Evolutionary conservation across 2,888 invertebrate genomes (phyloP).

Genomic region (Eilema sororculum): DNA sequence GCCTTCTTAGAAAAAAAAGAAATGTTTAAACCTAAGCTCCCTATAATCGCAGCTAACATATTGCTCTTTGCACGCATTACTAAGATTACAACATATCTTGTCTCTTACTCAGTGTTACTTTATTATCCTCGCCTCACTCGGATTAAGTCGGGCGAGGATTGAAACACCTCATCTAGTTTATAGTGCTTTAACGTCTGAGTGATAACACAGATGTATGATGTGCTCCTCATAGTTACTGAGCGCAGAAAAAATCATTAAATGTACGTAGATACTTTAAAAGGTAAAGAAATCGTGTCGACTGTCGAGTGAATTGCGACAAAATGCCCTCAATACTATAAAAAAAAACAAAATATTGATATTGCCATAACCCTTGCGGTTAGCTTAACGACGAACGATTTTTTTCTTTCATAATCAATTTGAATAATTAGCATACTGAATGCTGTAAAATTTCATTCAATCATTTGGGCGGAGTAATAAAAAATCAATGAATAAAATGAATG

Average conservation of each 20-base stretch:
- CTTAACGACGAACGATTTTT: too few relatives aligned
- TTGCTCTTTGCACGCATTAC: slow-evolving; percentile 14
- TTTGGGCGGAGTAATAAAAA: too few relatives aligned
- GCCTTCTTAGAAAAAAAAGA: background rate
- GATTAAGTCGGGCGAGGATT: slow-evolving; percentile 7
- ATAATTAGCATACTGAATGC: too few relatives aligned
- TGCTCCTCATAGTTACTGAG: background rate
- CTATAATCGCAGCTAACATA: slow-evolving; percentile 16
- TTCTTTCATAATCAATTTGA: too few relatives aligned
- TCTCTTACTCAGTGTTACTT: slow-evolving; percentile 8
- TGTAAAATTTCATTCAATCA: too few relatives aligned
- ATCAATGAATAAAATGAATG: too few relatives aligned
- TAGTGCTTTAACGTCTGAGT: slow-evolving; percentile 13
- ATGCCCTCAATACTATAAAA: too few relatives aligned
- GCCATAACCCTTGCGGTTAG: too few relatives aligned
- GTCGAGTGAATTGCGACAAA: too few relatives aligned
- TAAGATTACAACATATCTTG: slow-evolving; percentile 32
- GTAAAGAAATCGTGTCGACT: too few relatives aligned
- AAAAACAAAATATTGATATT: too few relatives aligned
- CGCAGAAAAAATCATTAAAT: background rate
- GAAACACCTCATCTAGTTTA: slow-evolving; percentile 15
- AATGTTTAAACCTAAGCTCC: background rate
- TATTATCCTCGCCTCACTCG: background rate
- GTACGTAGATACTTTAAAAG: too few relatives aligned
- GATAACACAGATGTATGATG: slow-evolving; percentile 5